Evolutionary conservation across 2,888 invertebrate species (phyloP), one percentile per base, ranked within the genome.

Genomic region (Rambutsinella grinnellia): DNA sequence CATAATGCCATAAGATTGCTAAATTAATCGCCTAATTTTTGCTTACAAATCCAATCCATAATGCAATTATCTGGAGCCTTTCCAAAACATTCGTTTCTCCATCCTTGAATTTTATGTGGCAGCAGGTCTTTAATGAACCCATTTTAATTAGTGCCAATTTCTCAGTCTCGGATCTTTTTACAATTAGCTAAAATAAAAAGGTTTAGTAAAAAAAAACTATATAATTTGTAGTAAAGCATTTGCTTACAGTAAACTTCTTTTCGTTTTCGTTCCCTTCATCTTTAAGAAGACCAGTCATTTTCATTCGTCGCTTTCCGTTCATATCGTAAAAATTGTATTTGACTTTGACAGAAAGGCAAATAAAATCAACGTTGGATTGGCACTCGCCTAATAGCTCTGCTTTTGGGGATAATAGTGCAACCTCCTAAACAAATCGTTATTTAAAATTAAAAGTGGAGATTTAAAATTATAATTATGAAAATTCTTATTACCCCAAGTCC

Each of bases 11-110:
- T 26, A 49, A 26, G 36, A 47, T 60, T 6, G 6, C 15, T 13
- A 60, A 61, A 61, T 13, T 46, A 46, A 19, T 23, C 17, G 1
- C 5, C 17, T 61, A 17, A 60, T 60, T 36, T n/a, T 3, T 57
- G 23, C 67, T 23, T 69, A 70, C 70, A 46, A 70, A 70, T 2
- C 70, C 70, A 15, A 28, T 19, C 70, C 70, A 70, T n/a, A 70
- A 47, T 1, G 61, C 24, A 19, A 70, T 70, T n/a, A 70, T 54
- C 17, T 61, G 54, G 0, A 70, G 19, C 2, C 62, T 27, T 26
- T 70, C 61, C 26, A 54, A 1, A 1, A 46, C 13, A 46, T 21
- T 62, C 2, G 61, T 10, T 19, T 62, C 26, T 8, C 23, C 46
- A 8, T 3, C 13, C 51, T 70, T 70, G 19, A 70, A 70, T 26